Percentiles rank a stretch among this genome's conserved stretches.
phyloP scores from a whole-genome alignment of 2,888 invertebrate species.

The Metallyticus violacea region DNA sequence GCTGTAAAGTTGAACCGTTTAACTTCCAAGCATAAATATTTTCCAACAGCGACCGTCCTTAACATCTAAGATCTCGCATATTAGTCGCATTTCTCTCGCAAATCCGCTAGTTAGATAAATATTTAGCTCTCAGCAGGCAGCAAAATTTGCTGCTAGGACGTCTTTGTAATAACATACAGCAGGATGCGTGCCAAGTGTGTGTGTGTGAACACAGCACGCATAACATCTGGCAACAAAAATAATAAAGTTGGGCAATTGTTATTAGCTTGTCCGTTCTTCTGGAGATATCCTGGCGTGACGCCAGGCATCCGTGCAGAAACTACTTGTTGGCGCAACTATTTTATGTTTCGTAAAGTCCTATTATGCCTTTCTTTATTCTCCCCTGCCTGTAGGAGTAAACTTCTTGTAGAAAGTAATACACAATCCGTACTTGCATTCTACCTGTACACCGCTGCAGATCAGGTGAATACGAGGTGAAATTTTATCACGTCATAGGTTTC shows the following conservation, averaged over 20 bases:
- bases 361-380: too few relatives aligned
- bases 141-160: background rate
- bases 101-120: background rate
- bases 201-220: background rate
- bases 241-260: background rate
- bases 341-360: too few relatives aligned
- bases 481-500: too few relatives aligned
- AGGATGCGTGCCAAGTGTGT: background rate
- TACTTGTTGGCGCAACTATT: background rate
- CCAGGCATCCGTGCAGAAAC: background rate
- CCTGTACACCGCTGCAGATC: too few relatives aligned
- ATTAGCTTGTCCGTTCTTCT: background rate
- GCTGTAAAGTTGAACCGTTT: too few relatives aligned
- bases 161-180: background rate
- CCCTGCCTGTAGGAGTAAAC: too few relatives aligned
- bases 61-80: background rate
- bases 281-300: background rate
- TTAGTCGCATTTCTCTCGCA: background rate
- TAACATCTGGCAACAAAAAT: background rate
- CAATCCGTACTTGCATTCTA: too few relatives aligned
- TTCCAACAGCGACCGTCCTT: too few relatives aligned
- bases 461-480: too few relatives aligned
- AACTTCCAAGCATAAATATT: too few relatives aligned
- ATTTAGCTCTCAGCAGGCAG: background rate
- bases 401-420: too few relatives aligned